Evolutionary conservation across 1,140 invertebrate species (phyloP), one percentile per base, ranked within the genome.

Genomic region (Archegozetes longisetosus): DNA sequence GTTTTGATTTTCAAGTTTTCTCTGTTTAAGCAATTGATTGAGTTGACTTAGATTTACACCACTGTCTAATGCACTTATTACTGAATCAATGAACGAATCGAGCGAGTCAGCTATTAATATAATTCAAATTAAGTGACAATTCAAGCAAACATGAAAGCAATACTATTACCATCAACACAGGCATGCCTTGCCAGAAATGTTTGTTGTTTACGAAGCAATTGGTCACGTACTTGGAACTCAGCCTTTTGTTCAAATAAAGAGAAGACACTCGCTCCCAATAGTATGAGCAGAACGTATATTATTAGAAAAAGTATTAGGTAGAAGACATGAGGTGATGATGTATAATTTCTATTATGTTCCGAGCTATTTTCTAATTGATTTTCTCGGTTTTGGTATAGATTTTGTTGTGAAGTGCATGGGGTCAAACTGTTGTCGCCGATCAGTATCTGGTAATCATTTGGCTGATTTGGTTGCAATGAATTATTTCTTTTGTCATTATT

Each of bases 231-330:
- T n/a, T 55, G 48, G 13, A 60, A 26, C 54, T 62, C 55, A 1
- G 48, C 26, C 25, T 60, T 60, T 20, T 60, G 20, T 49, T 62
- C 61, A 17, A 62, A 60, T 20, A 60, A n/a, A 27, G 52, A 22
- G 40, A 62, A 62, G 1, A 62, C 17, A 24, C 14, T 32, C 27
- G 61, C 55, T 4, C 61, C 61, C n/a, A 62, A 55, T 17, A 62
- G 14, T 2, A 62, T 40, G 26, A 62, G 40, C 3, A 52, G 2
- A 23, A 62, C 27, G 25, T 62, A 62, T 25, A 58, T 53, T 3
- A 48, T 23, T 1, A 56, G 9, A 23, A 58, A 62, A 23, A 62
- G 53, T 12, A 62, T 29, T 6, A 62, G 49, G 17, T 52, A 26
- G 24, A 62, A 53, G 3, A 27, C n/a, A 25, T 60, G 61, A 53